These are phyloP conservation scores for Arion vulgaris DNA, from an alignment of 1,140 invertebrate genomes.

Conservation along the genomic window DNA sequence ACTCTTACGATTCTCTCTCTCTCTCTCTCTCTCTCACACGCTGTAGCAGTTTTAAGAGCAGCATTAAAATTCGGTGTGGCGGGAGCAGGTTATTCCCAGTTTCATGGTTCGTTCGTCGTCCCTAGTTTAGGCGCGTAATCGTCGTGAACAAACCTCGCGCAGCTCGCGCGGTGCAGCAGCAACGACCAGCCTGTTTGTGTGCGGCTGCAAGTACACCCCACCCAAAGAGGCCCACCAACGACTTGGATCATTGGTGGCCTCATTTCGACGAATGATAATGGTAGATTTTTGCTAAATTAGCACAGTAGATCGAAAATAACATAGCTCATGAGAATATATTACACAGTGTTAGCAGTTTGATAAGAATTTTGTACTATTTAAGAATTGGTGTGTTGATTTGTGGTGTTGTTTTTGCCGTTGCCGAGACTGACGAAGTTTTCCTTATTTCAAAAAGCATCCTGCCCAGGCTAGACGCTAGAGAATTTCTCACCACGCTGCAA, in stretches of 20 bases:
- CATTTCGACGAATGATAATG: slow-evolving; percentile 6
- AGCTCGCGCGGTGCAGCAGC: background rate
- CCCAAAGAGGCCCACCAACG: slow-evolving; percentile 1
- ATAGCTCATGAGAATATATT: background rate
- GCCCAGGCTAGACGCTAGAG: no score
- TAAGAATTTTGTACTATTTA: background rate
- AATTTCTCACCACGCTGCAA: background rate
- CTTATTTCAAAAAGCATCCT: no score
- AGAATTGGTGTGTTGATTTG: background rate
- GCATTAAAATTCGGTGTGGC: background rate
- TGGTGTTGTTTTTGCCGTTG: no score
- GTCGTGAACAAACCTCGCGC: background rate
- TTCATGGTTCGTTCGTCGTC: background rate
- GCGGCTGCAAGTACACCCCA: background rate
- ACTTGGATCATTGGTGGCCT: slow-evolving; percentile 9
- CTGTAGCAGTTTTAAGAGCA: no score
- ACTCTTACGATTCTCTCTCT: no score
- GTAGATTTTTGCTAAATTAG: background rate
- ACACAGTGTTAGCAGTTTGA: background rate
- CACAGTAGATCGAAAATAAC: background rate
- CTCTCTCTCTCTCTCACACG: no score
- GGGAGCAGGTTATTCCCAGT: background rate
- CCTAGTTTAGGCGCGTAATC: background rate
- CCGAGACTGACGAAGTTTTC: no score
- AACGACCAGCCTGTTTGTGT: background rate